phyloP scores from a whole-genome alignment of 2,888 invertebrate genomes.

The Aphidius colemani region DNA sequence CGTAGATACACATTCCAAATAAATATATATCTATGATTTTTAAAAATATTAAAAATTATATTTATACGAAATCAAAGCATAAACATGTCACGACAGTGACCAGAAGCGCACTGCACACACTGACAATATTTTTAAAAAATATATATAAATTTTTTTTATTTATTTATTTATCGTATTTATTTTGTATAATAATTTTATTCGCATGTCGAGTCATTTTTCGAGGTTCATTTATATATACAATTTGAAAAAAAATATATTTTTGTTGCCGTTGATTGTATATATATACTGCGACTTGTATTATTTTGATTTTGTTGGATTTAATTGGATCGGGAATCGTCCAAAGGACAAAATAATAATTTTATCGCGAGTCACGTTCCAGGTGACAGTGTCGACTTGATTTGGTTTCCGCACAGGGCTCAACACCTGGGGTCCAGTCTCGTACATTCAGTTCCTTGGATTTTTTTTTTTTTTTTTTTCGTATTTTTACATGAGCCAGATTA shows the following conservation, averaged over 20 bases:
- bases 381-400: conserved; percentile 61
- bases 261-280: conserved; percentile 1
- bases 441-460: conserved; percentile 56
- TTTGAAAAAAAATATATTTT: conserved; percentile 7
- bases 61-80: conserved; percentile 35
- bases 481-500: not conserved
- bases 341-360: conserved; percentile 17
- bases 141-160: conserved; percentile 29
- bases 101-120: conserved; percentile 59
- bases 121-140: conserved; percentile 48
- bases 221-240: conserved; percentile 10
- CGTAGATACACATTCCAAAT: too few relatives aligned
- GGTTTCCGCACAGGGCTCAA: conserved; percentile 62
- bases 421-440: conserved; percentile 61
- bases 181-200: conserved; percentile 2
- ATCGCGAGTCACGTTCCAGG: conserved; percentile 59
- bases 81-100: conserved; percentile 49
- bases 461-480: not conserved
- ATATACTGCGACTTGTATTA: not conserved
- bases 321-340: conserved; percentile 11
- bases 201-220: conserved; percentile 28
- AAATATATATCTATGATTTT: too few relatives aligned
- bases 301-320: conserved; percentile 18
- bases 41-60: not conserved
- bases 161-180: conserved; percentile 15